These are phyloP conservation scores for Caenorhabditis panamensis DNA, from an alignment of 2,888 invertebrate genomes.

Conservation along the genomic window DNA sequence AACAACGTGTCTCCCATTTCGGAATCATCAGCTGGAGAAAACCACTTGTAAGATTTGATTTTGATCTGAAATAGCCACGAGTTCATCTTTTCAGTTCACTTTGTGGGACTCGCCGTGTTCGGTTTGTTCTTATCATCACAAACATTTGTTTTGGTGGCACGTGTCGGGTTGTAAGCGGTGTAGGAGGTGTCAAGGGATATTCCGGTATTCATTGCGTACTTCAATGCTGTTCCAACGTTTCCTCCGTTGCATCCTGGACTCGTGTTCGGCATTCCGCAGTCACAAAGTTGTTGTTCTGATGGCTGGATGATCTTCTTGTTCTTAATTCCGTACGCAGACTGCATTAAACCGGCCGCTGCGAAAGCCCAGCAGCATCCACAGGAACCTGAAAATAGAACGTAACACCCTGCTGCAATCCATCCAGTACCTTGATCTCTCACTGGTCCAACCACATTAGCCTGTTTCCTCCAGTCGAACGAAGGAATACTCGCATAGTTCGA, in stretches of 20 bases:
- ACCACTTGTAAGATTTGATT: neutral
- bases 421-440: conserved; percentile 1
- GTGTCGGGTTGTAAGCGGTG: neutral
- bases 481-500: neutral
- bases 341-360: neutral
- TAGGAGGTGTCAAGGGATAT: neutral
- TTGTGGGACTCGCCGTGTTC: neutral
- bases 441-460: neutral
- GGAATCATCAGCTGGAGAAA: neutral
- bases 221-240: neutral
- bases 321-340: neutral
- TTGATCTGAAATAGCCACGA: neutral
- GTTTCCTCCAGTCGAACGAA: neutral
- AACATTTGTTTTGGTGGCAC: neutral
- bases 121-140: neutral
- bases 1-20: neutral
- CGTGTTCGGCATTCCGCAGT: neutral
- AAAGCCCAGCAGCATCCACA: conserved; percentile 23
- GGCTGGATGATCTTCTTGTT: neutral
- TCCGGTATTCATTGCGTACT: neutral
- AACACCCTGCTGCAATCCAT: too few relatives aligned
- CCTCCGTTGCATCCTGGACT: conserved; percentile 11
- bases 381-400: too few relatives aligned
- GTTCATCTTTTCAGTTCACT: neutral
- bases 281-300: conserved; percentile 2